A percentile compares a stretch with the other conserved stretches of the same genome.
Evolutionary conservation across 2,113 vertebrate species (phyloP).

Genomic region (Potamarius usumacintae): DNA sequence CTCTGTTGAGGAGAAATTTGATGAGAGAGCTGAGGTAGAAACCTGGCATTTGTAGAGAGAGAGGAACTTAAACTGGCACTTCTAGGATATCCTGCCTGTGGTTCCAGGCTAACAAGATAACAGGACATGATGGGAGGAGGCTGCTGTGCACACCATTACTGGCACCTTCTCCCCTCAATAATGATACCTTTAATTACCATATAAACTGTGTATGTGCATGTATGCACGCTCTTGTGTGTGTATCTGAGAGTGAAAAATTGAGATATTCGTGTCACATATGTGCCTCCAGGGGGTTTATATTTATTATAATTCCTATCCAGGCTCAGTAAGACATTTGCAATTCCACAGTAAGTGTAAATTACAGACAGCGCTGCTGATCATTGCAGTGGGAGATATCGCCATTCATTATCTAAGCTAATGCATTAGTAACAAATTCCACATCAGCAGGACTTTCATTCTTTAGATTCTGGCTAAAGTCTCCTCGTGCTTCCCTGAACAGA

Average conservation of each 20-base stretch:
- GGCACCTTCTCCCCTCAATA: not conserved
- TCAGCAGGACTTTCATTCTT: not conserved
- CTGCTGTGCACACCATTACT: not conserved
- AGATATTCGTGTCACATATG: not conserved
- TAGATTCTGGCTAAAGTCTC: not conserved
- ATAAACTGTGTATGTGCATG: not conserved
- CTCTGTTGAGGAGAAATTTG: slow-evolving; percentile 32
- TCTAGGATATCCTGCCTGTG: slow-evolving; percentile 2
- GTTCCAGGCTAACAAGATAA: slow-evolving; percentile 17
- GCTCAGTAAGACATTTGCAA: not conserved
- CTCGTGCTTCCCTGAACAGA: not conserved
- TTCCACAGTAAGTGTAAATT: not conserved
- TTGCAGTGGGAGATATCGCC: not conserved
- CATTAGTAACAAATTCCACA: not conserved
- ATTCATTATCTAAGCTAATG: not conserved
- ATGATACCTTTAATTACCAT: slow-evolving; percentile 1
- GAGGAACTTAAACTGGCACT: slow-evolving; percentile 3
- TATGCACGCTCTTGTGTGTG: not conserved
- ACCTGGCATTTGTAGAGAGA: slow-evolving; percentile 3
- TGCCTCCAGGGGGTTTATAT: not conserved
- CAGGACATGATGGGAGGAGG: not conserved
- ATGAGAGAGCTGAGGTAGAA: slow-evolving; percentile 16
- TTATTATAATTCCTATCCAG: slow-evolving; percentile 6
- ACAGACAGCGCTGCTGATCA: not conserved
- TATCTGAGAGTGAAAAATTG: not conserved